phyloP scores from a whole-genome alignment of 2,888 invertebrate species.

The Chymomyza procnemis region DNA sequence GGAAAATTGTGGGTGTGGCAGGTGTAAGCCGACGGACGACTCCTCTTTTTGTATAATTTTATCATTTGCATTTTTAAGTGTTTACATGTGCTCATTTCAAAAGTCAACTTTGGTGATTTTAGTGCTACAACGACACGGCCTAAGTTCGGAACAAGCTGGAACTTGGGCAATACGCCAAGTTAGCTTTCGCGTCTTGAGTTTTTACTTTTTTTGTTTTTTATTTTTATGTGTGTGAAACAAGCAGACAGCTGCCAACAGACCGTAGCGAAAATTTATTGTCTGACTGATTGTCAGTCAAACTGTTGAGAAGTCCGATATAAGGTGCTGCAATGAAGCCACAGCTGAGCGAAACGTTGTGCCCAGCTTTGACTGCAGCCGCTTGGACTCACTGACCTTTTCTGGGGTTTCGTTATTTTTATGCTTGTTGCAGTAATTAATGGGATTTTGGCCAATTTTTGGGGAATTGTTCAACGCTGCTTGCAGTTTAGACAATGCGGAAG shows the following conservation, averaged over 20 bases:
- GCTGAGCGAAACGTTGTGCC: slow-evolving; percentile 28
- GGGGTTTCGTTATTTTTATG: slow-evolving; percentile 14
- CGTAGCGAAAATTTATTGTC: slow-evolving; percentile 40
- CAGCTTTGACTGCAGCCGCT: slow-evolving; percentile 31
- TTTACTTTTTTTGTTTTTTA: too few species aligned
- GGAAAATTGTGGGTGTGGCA: slow-evolving; percentile 42
- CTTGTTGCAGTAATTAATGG: slow-evolving; percentile 23
- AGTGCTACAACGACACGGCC: not conserved
- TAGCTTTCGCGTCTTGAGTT: slow-evolving; percentile 27
- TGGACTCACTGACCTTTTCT: slow-evolving; percentile 45
- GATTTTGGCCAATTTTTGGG: slow-evolving; percentile 42
- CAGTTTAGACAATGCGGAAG: slow-evolving; percentile 38
- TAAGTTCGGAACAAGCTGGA: not conserved
- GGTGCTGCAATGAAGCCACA: slow-evolving; percentile 1
- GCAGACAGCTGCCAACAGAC: slow-evolving; percentile 60
- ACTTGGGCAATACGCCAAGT: not conserved
- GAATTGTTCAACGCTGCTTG: slow-evolving; percentile 25
- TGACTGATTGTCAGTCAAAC: slow-evolving; percentile 8
- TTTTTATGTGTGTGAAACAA: slow-evolving; percentile 31
- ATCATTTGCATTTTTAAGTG: not conserved
- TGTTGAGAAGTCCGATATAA: not conserved
- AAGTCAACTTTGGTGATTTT: not conserved
- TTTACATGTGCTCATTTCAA: not conserved
- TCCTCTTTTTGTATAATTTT: slow-evolving; percentile 5
- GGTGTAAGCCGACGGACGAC: slow-evolving; percentile 1